Conservation (phyloP, 2,113 vertebrate genomes). For the Ellobius talpinus region DNA sequence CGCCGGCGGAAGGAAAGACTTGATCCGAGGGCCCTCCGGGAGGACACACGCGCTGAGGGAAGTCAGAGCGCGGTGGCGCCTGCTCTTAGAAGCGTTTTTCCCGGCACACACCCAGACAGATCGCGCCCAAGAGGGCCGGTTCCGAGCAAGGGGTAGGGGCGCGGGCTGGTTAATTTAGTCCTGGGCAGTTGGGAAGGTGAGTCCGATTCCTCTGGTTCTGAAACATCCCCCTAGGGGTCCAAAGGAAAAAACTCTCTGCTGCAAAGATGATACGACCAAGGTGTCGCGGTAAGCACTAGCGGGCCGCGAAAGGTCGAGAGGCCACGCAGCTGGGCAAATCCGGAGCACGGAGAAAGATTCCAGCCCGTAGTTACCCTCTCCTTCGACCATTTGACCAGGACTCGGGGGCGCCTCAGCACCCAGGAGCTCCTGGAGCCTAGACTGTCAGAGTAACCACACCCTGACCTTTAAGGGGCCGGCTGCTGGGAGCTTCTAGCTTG, state of each 20-base stretch:
- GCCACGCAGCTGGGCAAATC: conserved; percentile 11
- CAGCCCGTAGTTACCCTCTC: neutral
- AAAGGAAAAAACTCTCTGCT: neutral
- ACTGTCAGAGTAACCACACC: conserved; percentile 59
- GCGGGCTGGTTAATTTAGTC: conserved; percentile 61
- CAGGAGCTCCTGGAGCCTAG: neutral
- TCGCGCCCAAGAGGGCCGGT: conserved; percentile 57
- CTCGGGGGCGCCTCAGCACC: neutral
- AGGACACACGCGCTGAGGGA: conserved; percentile 40
- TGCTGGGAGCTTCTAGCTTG: conserved; percentile 29
- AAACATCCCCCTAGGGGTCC: neutral
- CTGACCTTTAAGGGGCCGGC: conserved; percentile 48
- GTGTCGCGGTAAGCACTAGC: conserved; percentile 31
- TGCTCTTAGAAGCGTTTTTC: conserved; percentile 55
- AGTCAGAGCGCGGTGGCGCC: conserved; percentile 47
- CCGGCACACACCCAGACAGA: conserved; percentile 67
- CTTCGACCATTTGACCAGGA: neutral
- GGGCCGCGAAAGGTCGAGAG: conserved; percentile 57
- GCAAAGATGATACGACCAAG: conserved; percentile 39
- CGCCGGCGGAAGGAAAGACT: conserved; percentile 62
- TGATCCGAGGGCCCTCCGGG: conserved; percentile 6
- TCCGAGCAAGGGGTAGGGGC: conserved; percentile 51
- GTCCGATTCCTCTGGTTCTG: conserved; percentile 25
- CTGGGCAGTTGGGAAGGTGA: conserved; percentile 75
- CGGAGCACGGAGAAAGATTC: neutral